Evolutionary conservation across 2,888 invertebrate genomes (phyloP).

Genomic region (Acholoe squamosa): DNA sequence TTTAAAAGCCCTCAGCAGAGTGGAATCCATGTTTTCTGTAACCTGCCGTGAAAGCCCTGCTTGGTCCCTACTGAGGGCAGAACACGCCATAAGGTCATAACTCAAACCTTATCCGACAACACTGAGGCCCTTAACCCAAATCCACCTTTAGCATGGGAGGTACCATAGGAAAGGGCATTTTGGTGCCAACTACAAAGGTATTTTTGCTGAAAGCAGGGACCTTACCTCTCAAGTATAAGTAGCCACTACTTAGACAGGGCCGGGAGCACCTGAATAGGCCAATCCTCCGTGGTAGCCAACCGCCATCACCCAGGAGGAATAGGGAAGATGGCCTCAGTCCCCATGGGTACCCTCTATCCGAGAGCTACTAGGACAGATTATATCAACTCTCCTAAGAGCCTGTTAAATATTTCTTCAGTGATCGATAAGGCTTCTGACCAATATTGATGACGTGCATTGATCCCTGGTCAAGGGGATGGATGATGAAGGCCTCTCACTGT

Average conservation of each 20-base stretch:
- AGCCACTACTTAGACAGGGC: background rate
- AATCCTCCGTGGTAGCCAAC: background rate
- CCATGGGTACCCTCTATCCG: background rate
- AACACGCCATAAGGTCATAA: constrained; percentile 3
- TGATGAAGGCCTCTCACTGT: background rate
- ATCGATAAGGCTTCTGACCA: background rate
- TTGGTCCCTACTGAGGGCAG: background rate
- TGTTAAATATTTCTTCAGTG: constrained; percentile 9
- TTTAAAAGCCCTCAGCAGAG: background rate
- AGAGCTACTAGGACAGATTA: background rate
- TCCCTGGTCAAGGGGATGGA: background rate
- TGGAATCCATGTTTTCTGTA: constrained; percentile 27
- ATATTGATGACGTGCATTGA: background rate
- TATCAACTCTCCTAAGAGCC: background rate
- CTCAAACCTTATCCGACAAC: background rate
- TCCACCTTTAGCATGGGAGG: too few relatives aligned
- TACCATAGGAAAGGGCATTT: too few relatives aligned
- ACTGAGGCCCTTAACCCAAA: too few relatives aligned
- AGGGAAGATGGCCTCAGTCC: background rate
- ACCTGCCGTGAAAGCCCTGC: constrained; percentile 3
- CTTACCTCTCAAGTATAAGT: background rate
- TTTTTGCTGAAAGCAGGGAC: too few relatives aligned
- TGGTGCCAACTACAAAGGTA: too few relatives aligned
- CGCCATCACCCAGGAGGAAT: background rate
- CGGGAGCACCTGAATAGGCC: background rate